Percentiles rank a stretch among this genome's conserved stretches.
phyloP scores from a whole-genome alignment of 2,113 vertebrate genomes.

The Saguinus imperator region DNA sequence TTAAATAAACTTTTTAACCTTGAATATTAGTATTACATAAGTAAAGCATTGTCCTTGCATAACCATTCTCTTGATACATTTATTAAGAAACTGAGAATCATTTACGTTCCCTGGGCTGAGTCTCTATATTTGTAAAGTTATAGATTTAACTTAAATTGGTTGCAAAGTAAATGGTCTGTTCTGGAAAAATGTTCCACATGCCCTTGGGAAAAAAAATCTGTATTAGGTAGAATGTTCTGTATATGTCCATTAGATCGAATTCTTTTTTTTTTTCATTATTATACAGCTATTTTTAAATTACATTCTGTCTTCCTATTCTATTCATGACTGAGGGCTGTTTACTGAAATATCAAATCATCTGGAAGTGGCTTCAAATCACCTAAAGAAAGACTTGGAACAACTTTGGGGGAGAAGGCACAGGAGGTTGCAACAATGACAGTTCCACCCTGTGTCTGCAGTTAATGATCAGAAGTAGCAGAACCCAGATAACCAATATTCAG shows the following conservation, averaged over 20 bases:
- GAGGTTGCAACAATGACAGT: background rate
- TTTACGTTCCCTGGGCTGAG: background rate
- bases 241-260: background rate
- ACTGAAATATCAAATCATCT: background rate
- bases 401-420: background rate
- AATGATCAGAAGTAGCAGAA: background rate
- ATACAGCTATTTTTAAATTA: background rate
- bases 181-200: background rate
- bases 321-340: background rate
- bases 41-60: background rate
- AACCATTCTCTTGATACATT: conserved; percentile 1
- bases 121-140: background rate
- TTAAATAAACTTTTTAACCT: background rate
- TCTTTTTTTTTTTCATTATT: background rate
- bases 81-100: background rate
- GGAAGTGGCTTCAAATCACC: background rate
- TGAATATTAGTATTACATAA: background rate
- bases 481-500: background rate
- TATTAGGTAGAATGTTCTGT: background rate
- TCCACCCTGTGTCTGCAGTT: background rate
- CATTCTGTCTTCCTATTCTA: background rate
- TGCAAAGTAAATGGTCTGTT: background rate
- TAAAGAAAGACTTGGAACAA: background rate
- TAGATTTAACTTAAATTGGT: background rate
- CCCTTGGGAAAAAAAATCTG: background rate